Percentiles rank a stretch among this genome's conserved stretches.
Evolutionary conservation across 2,113 vertebrate genomes (phyloP).

Genomic region (Heterochromis multidens): DNA sequence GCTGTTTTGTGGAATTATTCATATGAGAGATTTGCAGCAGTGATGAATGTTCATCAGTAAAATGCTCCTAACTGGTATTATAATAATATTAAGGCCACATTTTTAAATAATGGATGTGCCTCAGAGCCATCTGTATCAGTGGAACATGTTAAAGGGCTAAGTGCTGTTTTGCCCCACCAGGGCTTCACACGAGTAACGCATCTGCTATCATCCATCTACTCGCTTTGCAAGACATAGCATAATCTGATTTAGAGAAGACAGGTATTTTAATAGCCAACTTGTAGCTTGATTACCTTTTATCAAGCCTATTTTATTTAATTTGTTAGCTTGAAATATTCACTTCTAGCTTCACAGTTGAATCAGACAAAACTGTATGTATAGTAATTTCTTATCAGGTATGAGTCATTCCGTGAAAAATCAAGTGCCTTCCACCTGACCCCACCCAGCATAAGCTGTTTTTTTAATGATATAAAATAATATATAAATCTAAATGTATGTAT

Average conservation of each 20-base stretch:
- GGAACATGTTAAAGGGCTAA: slow-evolving; percentile 45
- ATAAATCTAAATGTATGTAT: too few species aligned
- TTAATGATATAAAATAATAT: background rate
- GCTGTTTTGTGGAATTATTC: slow-evolving; percentile 58
- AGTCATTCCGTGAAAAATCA: background rate
- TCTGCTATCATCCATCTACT: background rate
- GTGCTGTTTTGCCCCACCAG: slow-evolving; percentile 8
- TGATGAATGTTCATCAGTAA: slow-evolving; percentile 52
- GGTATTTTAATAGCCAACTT: background rate
- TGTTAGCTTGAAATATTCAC: background rate
- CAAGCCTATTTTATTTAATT: background rate
- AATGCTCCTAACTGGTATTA: slow-evolving; percentile 29
- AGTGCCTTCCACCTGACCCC: background rate
- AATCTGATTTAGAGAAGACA: slow-evolving; percentile 6
- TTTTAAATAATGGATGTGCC: slow-evolving; percentile 56
- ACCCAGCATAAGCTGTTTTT: background rate
- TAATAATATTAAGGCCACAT: slow-evolving; percentile 43
- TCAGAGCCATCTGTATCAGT: slow-evolving; percentile 23
- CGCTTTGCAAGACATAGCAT: background rate
- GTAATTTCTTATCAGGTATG: background rate
- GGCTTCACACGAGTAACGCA: background rate
- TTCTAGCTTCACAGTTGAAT: background rate
- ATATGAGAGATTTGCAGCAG: slow-evolving; percentile 36
- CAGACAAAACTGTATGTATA: background rate
- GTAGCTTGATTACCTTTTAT: background rate